Evolutionary conservation across 2,888 invertebrate genomes (phyloP).

Genomic region (Aplocera efformata): DNA sequence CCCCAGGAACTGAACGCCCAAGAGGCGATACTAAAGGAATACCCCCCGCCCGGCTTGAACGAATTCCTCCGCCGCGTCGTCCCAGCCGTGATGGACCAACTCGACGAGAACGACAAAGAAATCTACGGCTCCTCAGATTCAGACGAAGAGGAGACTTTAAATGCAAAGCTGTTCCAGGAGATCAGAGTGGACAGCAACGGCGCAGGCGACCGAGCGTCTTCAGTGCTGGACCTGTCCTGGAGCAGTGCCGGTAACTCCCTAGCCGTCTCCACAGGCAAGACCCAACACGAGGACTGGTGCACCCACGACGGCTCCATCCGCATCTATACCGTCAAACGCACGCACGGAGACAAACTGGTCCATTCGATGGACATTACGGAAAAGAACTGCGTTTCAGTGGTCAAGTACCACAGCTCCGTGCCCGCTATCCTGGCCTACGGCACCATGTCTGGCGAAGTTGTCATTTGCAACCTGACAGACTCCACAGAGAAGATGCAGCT

Average conservation of each 20-base stretch:
- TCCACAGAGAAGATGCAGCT: conserved; percentile 41
- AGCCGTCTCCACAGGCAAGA: conserved; percentile 54
- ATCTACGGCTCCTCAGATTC: conserved; percentile 57
- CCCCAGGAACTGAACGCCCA: conserved; percentile 48
- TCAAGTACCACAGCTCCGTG: conserved; percentile 55
- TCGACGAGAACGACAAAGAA: conserved; percentile 52
- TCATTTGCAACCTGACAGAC: conserved; percentile 52
- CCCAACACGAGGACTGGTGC: conserved; percentile 64
- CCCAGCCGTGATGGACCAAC: conserved; percentile 59
- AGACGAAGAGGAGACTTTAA: conserved; percentile 56
- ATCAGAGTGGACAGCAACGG: conserved; percentile 46
- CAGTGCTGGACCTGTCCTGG: conserved; percentile 55
- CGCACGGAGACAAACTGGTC: conserved; percentile 71
- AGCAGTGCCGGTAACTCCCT: conserved; percentile 61
- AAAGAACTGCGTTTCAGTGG: conserved; percentile 57
- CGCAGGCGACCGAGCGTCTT: conserved; percentile 49
- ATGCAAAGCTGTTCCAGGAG: conserved; percentile 56
- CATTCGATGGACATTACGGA: conserved; percentile 54
- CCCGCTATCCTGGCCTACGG: conserved; percentile 62
- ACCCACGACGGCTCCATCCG: conserved; percentile 57
- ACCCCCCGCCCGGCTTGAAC: conserved; percentile 55
- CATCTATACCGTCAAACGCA: conserved; percentile 54
- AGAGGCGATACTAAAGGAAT: conserved; percentile 44
- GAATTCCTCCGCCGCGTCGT: conserved; percentile 63
- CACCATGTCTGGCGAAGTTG: conserved; percentile 59